Evolutionary conservation across 2,113 vertebrate genomes (phyloP).

Genomic region (Eulemur rufifrons): DNA sequence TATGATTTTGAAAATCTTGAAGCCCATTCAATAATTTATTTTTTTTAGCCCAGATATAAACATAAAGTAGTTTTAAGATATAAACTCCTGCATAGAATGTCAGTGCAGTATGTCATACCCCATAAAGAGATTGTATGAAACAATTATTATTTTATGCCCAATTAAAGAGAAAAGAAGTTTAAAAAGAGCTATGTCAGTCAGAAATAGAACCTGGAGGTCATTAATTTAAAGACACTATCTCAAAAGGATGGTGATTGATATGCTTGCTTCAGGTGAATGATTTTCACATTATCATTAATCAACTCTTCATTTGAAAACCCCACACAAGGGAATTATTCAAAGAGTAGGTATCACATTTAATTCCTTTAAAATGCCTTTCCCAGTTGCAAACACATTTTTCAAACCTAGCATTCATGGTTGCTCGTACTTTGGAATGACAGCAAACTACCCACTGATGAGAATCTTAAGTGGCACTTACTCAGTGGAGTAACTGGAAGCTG

Average conservation of each 20-base stretch:
- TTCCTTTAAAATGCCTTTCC: constrained; percentile 6
- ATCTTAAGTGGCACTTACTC: background rate
- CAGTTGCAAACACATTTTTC: constrained; percentile 12
- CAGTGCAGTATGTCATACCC: background rate
- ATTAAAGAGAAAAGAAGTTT: background rate
- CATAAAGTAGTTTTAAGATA: background rate
- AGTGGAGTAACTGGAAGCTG: background rate
- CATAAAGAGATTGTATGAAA: background rate
- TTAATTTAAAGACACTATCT: background rate
- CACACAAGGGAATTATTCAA: background rate
- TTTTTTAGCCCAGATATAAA: background rate
- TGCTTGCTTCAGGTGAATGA: background rate
- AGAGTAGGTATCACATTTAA: background rate
- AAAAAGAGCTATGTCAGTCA: background rate
- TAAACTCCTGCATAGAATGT: background rate
- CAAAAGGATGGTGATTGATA: background rate
- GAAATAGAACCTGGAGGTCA: background rate
- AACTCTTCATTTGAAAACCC: background rate
- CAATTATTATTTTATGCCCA: background rate
- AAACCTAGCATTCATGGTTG: background rate
- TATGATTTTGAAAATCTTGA: constrained; percentile 9
- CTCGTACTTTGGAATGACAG: background rate
- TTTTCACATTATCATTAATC: background rate
- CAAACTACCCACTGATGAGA: background rate
- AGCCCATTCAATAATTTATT: background rate